Conservation (phyloP, 2,888 invertebrate genomes). For the Ophion ventricosus region DNA sequence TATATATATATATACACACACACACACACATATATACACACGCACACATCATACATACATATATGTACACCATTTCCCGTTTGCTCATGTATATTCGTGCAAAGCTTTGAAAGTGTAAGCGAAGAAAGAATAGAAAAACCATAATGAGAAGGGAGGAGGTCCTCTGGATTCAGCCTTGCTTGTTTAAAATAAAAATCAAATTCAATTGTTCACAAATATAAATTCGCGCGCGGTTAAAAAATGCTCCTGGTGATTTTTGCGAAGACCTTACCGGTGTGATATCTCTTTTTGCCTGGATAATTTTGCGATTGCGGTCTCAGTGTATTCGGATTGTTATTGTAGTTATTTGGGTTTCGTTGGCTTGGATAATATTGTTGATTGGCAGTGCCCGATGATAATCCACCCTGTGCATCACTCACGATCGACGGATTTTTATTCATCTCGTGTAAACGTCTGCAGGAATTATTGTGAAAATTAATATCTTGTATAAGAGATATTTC, state of each 20-base stretch:
- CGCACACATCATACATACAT: too few species aligned
- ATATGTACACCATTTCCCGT: not conserved
- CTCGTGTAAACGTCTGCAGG: conserved; percentile 74
- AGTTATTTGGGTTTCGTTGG: conserved; percentile 70
- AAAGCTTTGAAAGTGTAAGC: conserved; percentile 25
- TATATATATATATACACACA: not conserved
- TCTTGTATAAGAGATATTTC: not conserved
- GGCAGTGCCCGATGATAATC: conserved; percentile 72
- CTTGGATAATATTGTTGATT: conserved; percentile 77
- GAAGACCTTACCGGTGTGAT: conserved; percentile 74
- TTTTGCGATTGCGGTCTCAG: conserved; percentile 76
- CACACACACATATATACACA: too few species aligned
- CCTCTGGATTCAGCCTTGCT: conserved; percentile 49
- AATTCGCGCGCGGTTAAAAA: not conserved
- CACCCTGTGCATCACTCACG: conserved; percentile 66
- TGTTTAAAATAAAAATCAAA: not conserved
- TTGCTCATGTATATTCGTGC: conserved; percentile 21
- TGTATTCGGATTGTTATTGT: conserved; percentile 66
- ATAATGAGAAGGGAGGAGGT: conserved; percentile 33
- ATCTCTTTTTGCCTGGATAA: conserved; percentile 80
- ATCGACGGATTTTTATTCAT: conserved; percentile 60
- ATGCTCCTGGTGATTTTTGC: not conserved
- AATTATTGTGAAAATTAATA: conserved; percentile 52
- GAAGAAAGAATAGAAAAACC: conserved; percentile 17
- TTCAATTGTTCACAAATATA: not conserved